These are phyloP conservation scores for Pissodes strobi DNA, from an alignment of 1,140 invertebrate genomes.

Conservation along the genomic window DNA sequence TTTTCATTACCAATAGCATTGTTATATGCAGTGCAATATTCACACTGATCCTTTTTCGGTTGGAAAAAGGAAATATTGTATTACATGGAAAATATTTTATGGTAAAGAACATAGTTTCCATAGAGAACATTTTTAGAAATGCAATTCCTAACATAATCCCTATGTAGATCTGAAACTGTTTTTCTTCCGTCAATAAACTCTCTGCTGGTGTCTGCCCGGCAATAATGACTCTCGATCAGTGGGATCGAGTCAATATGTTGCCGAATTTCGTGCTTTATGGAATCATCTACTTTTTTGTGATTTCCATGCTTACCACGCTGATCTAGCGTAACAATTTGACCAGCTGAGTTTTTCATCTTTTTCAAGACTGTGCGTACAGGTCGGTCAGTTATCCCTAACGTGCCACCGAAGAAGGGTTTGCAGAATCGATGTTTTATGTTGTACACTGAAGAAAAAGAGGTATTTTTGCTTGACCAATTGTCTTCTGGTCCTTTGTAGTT, in stretches of 20 bases:
- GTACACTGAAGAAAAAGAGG: neutral
- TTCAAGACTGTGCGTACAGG: neutral
- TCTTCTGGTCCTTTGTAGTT: neutral
- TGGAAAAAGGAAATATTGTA: conserved; percentile 53
- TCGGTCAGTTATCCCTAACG: neutral
- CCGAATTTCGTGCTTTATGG: conserved; percentile 26
- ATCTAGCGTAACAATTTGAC: neutral
- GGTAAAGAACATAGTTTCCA: conserved; percentile 45
- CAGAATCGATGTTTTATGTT: neutral
- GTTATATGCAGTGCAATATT: conserved; percentile 49
- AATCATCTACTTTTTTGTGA: conserved; percentile 24
- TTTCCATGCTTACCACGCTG: too few relatives aligned
- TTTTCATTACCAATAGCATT: conserved; percentile 42
- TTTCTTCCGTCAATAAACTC: conserved; percentile 50
- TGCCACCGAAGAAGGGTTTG: neutral
- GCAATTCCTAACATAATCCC: conserved; percentile 45
- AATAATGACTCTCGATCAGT: conserved; percentile 50
- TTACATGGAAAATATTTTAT: conserved; percentile 47
- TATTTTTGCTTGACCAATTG: neutral
- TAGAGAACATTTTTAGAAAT: conserved; percentile 32
- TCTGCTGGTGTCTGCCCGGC: conserved; percentile 35
- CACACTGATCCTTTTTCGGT: conserved; percentile 52
- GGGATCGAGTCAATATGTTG: conserved; percentile 47
- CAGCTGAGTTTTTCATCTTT: neutral
- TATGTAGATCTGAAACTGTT: conserved; percentile 48